Evolutionary conservation across 2,797 vertebrate species (phyloP), one percentile per base, ranked within the genome.

Genomic region (Percopsis omiscomaycus): DNA sequence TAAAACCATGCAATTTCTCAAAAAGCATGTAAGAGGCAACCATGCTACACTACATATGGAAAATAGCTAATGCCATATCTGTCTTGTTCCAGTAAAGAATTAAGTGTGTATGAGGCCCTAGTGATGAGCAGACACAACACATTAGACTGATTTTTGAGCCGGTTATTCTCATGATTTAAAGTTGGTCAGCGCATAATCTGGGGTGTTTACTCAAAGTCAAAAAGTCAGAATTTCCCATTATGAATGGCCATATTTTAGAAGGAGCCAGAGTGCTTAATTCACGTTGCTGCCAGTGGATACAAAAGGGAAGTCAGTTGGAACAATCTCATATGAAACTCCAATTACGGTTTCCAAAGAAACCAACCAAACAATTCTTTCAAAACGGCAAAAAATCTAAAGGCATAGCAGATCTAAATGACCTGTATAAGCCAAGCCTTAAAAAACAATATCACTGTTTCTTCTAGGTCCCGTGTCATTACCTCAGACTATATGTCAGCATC

Each of bases 121-220:
- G 78, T 83, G 74, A 80, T 77, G 82, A 73, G 78, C 78, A 58
- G 65, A 84, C 84, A 80, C 82, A 53, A 29, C 75, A 80, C 74
- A 79, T 85, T 73, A 73, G 70, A 64, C 64, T 59, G 54, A 68
- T 74, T 62, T 54, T 83, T 58, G 70, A 72, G 59, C 64, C 58
- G 8, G 67, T 44, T 46, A 55, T 67, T 70, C 59, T 77, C 77
- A 84, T 52, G n/a, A 69, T 80, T 75, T 51, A 66, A 60, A 29
- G 58, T 66, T 60, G 77, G 75, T 85, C 82, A 84, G 72, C 65
- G 78, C 66, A 85, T 74, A 60, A 83, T 86, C 67, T 65, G 45
- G 52, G 63, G 77, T 57, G 68, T 69, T 86, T 59, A 59, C 57
- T 69, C 29, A 59, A 60, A 71, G 42, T 74, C 65, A 28, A 60